phyloP scores from a whole-genome alignment of 2,113 vertebrate species.

The Ammodytes marinus region DNA sequence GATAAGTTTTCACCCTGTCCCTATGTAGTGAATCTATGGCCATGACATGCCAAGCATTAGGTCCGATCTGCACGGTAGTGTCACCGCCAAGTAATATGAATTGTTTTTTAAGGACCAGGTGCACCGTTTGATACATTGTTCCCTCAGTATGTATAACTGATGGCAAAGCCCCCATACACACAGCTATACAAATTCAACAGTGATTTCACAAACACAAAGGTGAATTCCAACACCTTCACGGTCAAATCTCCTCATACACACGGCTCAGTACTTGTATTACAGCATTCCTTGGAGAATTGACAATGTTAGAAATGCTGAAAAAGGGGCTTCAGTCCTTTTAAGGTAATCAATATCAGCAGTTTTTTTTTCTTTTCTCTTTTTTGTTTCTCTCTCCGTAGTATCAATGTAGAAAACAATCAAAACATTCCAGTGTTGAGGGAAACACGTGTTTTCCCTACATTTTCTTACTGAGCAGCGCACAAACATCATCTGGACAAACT shows the following conservation, averaged over 20 bases:
- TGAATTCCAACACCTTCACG: slow-evolving; percentile 59
- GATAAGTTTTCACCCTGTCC: slow-evolving; percentile 48
- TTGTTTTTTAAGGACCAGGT: slow-evolving; percentile 59
- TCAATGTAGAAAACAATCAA: background rate
- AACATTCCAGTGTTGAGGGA: slow-evolving; percentile 10
- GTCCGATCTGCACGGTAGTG: slow-evolving; percentile 20
- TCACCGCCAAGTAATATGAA: slow-evolving; percentile 51
- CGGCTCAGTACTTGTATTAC: slow-evolving; percentile 22
- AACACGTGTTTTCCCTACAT: background rate
- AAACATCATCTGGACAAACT: slow-evolving; percentile 17
- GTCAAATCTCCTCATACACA: slow-evolving; percentile 32
- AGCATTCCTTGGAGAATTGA: slow-evolving; percentile 38
- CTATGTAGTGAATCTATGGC: slow-evolving; percentile 39
- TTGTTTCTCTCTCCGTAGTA: background rate
- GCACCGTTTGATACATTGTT: slow-evolving; percentile 65
- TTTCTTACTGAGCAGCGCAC: background rate
- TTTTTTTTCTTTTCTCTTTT: background rate
- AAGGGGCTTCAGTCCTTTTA: slow-evolving; percentile 15
- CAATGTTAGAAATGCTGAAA: slow-evolving; percentile 19
- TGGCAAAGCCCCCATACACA: slow-evolving; percentile 42
- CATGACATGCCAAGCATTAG: slow-evolving; percentile 46
- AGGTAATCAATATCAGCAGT: slow-evolving; percentile 15
- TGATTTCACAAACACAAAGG: slow-evolving; percentile 33
- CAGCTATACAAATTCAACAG: slow-evolving; percentile 48
- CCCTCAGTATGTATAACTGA: slow-evolving; percentile 42